A percentile compares a stretch with the other conserved stretches of the same genome.
Evolutionary conservation across 2,113 vertebrate genomes (phyloP).

Genomic region (Excalfactoria chinensis): DNA sequence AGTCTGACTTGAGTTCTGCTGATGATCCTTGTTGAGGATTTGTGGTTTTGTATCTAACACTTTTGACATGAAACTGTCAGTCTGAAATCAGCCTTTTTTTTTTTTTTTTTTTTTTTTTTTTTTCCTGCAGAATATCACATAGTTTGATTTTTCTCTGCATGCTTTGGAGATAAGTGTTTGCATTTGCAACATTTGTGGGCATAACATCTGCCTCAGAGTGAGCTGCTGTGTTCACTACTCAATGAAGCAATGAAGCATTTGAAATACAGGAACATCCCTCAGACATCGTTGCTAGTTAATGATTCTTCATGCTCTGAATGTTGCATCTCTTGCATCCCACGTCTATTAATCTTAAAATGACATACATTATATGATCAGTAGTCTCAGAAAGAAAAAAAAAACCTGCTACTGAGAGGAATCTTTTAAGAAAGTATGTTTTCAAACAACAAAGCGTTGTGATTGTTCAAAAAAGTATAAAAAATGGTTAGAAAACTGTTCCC

Average conservation of each 20-base stretch:
- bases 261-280: constrained; percentile 63
- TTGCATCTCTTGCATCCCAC: constrained; percentile 53
- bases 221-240: constrained; percentile 70
- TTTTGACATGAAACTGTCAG: neutral
- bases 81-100: neutral
- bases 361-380: neutral
- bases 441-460: neutral
- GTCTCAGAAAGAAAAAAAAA: neutral
- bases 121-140: neutral
- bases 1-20: neutral
- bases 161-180: constrained; percentile 59
- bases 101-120: neutral
- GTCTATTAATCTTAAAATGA: constrained; percentile 76
- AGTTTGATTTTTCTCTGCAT: constrained; percentile 1
- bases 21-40: neutral
- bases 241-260: constrained; percentile 73
- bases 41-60: neutral
- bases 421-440: neutral
- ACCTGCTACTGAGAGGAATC: neutral
- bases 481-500: neutral
- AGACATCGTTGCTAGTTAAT: constrained; percentile 61
- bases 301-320: constrained; percentile 75
- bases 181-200: constrained; percentile 24
- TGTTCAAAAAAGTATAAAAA: neutral
- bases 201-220: constrained; percentile 65